Conservation (phyloP, 23 tunicate genomes). For the Botrylloides violaceus region DNA sequence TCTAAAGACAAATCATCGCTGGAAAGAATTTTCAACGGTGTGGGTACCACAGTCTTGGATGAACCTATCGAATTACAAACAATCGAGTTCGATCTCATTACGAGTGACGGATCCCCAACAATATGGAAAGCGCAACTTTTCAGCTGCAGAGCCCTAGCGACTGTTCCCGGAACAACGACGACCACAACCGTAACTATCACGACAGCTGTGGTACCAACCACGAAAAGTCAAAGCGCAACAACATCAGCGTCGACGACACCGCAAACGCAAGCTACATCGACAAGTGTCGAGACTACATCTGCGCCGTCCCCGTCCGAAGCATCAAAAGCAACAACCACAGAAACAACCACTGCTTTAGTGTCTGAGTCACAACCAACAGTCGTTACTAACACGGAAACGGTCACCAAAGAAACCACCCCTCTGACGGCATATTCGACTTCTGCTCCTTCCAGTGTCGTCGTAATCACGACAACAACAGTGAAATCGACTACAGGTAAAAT, state of each 20-base stretch:
- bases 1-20: not conserved
- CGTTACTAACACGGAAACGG: not conserved
- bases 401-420: conserved; percentile 34
- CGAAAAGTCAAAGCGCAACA: too few relatives aligned
- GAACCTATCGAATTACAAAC: conserved; percentile 22
- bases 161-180: conserved; percentile 45
- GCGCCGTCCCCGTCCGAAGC: not conserved
- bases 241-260: not conserved
- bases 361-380: conserved; percentile 34
- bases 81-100: conserved; percentile 16
- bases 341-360: not conserved
- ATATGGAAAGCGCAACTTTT: conserved; percentile 18
- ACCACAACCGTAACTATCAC: conserved; percentile 79
- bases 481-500: not conserved
- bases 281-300: not conserved
- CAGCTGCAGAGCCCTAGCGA: conserved; percentile 20
- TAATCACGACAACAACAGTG: not conserved
- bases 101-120: not conserved
- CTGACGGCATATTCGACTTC: conserved; percentile 44
- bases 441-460: not conserved
- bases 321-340: not conserved
- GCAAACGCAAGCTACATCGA: not conserved
- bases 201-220: not conserved
- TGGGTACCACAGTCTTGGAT: conserved; percentile 12
- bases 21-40: conserved; percentile 26